A percentile compares a stretch with the other conserved stretches of the same genome.
Evolutionary conservation across 2,888 invertebrate genomes (phyloP).

Genomic region (Microchrysa polita): DNA sequence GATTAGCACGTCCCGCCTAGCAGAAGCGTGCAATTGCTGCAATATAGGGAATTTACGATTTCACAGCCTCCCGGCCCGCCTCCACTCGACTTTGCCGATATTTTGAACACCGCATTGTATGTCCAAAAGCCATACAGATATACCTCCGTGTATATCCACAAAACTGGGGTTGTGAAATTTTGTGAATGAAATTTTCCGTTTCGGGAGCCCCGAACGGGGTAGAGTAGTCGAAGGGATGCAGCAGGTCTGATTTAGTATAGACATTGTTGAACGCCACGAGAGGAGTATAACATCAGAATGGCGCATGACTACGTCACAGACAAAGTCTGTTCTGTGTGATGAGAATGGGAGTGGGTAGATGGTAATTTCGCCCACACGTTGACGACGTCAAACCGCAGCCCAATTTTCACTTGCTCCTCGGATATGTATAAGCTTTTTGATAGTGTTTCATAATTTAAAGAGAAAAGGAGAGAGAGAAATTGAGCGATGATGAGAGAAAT

Average conservation of each 20-base stretch:
- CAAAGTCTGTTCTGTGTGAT: not conserved
- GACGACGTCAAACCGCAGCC: constrained; percentile 15
- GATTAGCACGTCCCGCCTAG: not conserved
- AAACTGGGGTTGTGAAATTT: constrained; percentile 40
- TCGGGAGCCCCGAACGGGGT: constrained; percentile 14
- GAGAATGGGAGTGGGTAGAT: not conserved
- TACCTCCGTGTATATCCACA: not conserved
- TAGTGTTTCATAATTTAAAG: not conserved
- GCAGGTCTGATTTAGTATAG: too few relatives aligned
- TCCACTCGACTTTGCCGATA: constrained; percentile 9
- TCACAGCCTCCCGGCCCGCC: not conserved
- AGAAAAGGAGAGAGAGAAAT: not conserved
- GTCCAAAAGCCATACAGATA: too few relatives aligned
- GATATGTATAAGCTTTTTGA: constrained; percentile 2
- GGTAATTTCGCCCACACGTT: not conserved
- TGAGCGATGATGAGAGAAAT: too few relatives aligned
- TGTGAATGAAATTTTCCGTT: constrained; percentile 49
- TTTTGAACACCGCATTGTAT: not conserved
- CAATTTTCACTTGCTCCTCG: not conserved
- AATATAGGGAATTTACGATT: constrained; percentile 23
- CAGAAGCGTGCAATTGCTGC: not conserved
- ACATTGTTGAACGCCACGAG: too few relatives aligned
- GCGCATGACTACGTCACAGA: constrained; percentile 49
- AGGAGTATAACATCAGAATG: constrained; percentile 23
- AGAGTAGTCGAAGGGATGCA: constrained; percentile 8